Base-by-base conservation (phyloP, 1,140 invertebrate genomes). In the Aphelenchoides besseyi region DNA sequence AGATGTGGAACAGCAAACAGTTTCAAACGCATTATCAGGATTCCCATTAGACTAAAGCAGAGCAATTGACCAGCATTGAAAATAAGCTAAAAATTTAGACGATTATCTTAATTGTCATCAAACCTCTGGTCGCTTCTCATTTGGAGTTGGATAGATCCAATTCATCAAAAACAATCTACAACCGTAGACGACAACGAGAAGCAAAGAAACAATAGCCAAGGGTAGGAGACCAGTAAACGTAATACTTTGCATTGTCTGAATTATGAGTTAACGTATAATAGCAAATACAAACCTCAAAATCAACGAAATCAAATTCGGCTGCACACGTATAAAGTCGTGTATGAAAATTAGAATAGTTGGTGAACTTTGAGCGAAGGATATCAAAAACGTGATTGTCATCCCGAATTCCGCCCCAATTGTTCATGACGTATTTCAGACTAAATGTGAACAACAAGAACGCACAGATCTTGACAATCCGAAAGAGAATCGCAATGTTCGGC, bases 251-350 rank as follows among this genome's bases (percentile, higher is more conserved):
- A 79, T 36, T 28, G 80, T 68, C 74, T 80, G 30, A 61, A 70
- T 29, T 28, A 29, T 16, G 41, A 48, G 32, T 1, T 9, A 76
- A 79, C 12, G 23, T 73, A 9, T 12, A 9, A 66, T 12, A 28
- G 12, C 63, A 68, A 74, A 61, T 41, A 53, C 63, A 23, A 67
- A 87, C 87, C 70, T 86, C 85, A 33, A 72, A 29, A 66, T 85
- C 89, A n/a, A 93, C 79, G 81, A 92, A 92, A 76, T 92, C 91
- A 85, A 93, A 93, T 78, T 92, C 92, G 0, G 88, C 86, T 1
- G 91, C 89, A 86, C 92, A 94, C 0, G 91, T 92, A 75, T 94
- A 94, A 9, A 94, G 85, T 79, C 91, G 85, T 0, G 91, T 92
- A 79, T 93, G 91, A 79, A 93, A 93, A 75, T 89, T 90, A 78